Evolutionary conservation across 2,113 vertebrate genomes (phyloP).

Genomic region (Eira barbara): DNA sequence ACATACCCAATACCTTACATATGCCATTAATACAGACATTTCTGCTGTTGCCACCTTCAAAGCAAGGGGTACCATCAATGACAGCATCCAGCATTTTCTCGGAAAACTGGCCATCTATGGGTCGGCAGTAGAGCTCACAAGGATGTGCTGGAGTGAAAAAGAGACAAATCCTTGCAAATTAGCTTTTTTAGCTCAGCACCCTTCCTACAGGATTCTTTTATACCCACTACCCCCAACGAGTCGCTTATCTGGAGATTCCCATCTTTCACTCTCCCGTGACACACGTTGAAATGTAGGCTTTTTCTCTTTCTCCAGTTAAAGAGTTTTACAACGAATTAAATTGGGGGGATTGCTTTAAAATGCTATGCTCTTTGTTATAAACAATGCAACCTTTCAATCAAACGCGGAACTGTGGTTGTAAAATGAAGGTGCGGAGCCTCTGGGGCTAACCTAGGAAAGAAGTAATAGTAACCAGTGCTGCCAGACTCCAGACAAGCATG

Average conservation of each 20-base stretch:
- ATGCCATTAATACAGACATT: slow-evolving; percentile 98
- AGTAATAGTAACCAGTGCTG: background rate
- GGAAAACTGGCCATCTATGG: slow-evolving; percentile 88
- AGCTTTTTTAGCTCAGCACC: background rate
- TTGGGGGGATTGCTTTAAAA: background rate
- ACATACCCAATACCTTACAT: slow-evolving; percentile 99
- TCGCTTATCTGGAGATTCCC: background rate
- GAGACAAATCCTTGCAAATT: background rate
- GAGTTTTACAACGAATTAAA: background rate
- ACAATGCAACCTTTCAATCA: background rate
- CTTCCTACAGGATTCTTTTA: background rate
- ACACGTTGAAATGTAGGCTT: background rate
- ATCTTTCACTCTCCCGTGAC: background rate
- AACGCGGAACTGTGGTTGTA: background rate
- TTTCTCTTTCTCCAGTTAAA: background rate
- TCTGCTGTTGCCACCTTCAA: slow-evolving; percentile 90
- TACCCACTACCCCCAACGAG: background rate
- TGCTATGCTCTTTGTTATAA: background rate
- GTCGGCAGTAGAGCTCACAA: slow-evolving; percentile 95
- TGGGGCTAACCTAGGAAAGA: background rate
- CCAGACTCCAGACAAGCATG: background rate
- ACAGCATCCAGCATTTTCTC: slow-evolving; percentile 97
- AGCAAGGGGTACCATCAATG: slow-evolving; percentile 96
- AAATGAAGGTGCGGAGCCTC: background rate
- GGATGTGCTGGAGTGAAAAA: slow-evolving; percentile 86